phyloP scores from a whole-genome alignment of 2,888 invertebrate genomes.

The Papilio elwesi region DNA sequence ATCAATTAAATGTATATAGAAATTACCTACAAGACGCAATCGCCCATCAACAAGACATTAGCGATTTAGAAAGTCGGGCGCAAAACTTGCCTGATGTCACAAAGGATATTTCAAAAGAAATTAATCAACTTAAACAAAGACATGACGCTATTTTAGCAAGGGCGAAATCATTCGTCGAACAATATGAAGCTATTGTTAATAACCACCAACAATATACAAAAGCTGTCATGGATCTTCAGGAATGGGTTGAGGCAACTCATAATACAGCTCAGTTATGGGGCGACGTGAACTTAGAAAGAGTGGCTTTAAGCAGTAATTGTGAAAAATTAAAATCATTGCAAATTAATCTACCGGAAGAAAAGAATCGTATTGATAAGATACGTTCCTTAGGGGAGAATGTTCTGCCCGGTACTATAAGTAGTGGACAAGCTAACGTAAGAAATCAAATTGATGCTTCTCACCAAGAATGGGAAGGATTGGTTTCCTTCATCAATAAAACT shows the following conservation, averaged over 20 bases:
- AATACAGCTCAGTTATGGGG: conserved; percentile 93
- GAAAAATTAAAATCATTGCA: conserved; percentile 93
- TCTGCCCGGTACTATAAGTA: conserved; percentile 92
- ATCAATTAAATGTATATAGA: conserved; percentile 93
- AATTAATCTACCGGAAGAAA: conserved; percentile 92
- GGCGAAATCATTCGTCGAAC: conserved; percentile 90
- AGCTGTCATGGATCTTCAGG: conserved; percentile 93
- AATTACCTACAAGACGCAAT: conserved; percentile 92
- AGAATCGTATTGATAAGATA: conserved; percentile 91
- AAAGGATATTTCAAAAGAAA: conserved; percentile 88
- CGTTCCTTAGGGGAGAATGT: conserved; percentile 94
- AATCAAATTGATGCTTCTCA: conserved; percentile 94
- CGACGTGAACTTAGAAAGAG: conserved; percentile 92
- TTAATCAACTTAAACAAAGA: conserved; percentile 88
- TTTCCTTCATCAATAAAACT: conserved; percentile 89
- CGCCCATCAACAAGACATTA: conserved; percentile 93
- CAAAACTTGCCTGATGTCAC: conserved; percentile 91
- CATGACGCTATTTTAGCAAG: conserved; percentile 88
- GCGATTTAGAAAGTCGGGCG: conserved; percentile 91
- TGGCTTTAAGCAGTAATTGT: conserved; percentile 93
- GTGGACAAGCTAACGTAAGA: conserved; percentile 92
- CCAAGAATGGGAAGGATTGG: conserved; percentile 94
- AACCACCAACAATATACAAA: conserved; percentile 95
- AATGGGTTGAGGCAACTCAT: conserved; percentile 93
- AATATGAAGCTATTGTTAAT: conserved; percentile 94